These are phyloP conservation scores for Heterotilapia buettikoferi DNA, from an alignment of 2,113 vertebrate genomes.

Conservation along the genomic window DNA sequence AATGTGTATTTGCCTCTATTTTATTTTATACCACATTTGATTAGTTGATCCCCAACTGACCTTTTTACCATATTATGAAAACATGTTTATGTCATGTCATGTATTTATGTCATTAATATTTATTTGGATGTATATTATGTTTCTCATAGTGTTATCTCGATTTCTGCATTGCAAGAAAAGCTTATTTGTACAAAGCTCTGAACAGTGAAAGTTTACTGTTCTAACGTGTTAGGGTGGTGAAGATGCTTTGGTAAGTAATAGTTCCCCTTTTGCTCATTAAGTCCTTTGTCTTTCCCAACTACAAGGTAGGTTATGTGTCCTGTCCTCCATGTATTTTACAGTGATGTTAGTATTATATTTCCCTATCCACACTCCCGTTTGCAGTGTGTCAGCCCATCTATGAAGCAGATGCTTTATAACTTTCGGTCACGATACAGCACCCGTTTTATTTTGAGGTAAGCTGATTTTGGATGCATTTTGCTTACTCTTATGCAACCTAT, in stretches of 20 bases:
- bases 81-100: background rate
- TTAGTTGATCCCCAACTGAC: background rate
- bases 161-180: background rate
- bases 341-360: background rate
- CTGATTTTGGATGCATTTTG: background rate
- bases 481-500: accelerated
- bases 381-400: background rate
- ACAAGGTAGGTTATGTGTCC: background rate
- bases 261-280: background rate
- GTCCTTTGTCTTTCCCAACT: background rate
- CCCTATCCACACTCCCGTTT: background rate
- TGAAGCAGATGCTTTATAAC: background rate
- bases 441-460: background rate
- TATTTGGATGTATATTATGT: background rate
- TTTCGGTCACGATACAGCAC: background rate
- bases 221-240: background rate
- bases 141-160: background rate
- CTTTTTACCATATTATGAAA: background rate
- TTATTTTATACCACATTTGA: background rate
- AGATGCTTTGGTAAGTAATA: background rate
- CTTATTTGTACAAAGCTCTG: background rate
- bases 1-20: background rate
- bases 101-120: background rate
- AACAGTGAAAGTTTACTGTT: background rate
- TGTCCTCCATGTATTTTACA: background rate